phyloP scores from a whole-genome alignment of 1,140 invertebrate species.

The Megalonaias nervosa region DNA sequence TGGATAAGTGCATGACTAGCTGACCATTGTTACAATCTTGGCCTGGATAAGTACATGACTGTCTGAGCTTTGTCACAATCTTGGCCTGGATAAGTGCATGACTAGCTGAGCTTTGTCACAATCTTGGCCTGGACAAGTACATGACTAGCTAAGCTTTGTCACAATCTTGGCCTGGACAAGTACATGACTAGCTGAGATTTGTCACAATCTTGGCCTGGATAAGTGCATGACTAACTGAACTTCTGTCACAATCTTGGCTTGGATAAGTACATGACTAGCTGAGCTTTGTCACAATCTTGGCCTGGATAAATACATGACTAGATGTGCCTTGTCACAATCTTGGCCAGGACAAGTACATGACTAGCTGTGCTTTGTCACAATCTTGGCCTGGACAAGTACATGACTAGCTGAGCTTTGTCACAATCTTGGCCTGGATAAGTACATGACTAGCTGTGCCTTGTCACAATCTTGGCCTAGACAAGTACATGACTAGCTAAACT shows the following conservation, averaged over 20 bases:
- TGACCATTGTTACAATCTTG: too few species aligned
- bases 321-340: too few species aligned
- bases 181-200: not conserved
- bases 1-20: not conserved
- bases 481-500: not conserved
- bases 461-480: too few species aligned
- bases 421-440: conserved; percentile 20
- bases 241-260: too few species aligned
- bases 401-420: not conserved
- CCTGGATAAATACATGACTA: not conserved
- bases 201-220: too few species aligned
- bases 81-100: conserved; percentile 17
- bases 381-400: conserved; percentile 16
- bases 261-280: not conserved
- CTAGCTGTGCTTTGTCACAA: conserved; percentile 5
- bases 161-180: too few species aligned
- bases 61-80: conserved; percentile 4
- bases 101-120: not conserved
- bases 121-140: conserved; percentile 19
- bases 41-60: too few species aligned
- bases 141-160: not conserved
- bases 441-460: not conserved
- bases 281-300: too few species aligned
- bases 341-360: too few species aligned
- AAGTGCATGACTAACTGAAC: not conserved